Conservation (phyloP, 2,113 vertebrate genomes). For the Tonatia bakeri region DNA sequence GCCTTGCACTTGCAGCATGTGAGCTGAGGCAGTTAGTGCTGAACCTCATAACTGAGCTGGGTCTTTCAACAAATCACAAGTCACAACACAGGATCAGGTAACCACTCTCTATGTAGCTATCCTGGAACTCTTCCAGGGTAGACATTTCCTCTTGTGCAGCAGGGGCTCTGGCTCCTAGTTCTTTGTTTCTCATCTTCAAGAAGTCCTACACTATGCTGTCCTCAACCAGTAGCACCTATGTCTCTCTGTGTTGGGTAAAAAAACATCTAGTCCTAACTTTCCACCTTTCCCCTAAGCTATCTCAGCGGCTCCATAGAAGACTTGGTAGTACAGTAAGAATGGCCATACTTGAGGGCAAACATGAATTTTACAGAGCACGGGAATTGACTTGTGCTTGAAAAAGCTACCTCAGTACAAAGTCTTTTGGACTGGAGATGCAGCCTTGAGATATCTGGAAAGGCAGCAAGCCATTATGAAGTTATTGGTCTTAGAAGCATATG, state of each 20-base stretch:
- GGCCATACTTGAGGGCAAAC: neutral
- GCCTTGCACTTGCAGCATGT: neutral
- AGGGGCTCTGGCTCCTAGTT: neutral
- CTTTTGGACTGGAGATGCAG: neutral
- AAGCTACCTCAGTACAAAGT: neutral
- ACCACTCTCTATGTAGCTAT: neutral
- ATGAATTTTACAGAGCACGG: neutral
- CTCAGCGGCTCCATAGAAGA: neutral
- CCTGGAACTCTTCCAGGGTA: neutral
- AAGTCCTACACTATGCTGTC: slow-evolving; percentile 20
- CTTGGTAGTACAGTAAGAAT: neutral
- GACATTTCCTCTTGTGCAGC: slow-evolving; percentile 25
- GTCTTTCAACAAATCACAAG: neutral
- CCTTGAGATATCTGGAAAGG: neutral
- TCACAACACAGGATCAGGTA: neutral
- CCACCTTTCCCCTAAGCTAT: neutral
- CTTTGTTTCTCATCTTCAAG: neutral
- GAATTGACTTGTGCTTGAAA: neutral
- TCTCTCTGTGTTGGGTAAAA: neutral
- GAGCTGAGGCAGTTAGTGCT: neutral
- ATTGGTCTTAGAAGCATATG: neutral
- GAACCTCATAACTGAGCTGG: neutral
- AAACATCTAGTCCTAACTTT: neutral
- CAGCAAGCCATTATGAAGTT: neutral
- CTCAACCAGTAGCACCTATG: slow-evolving; percentile 2